A percentile compares a stretch with the other conserved stretches of the same genome.
phyloP scores from a whole-genome alignment of 2,888 invertebrate genomes.

The Chrysolina haemoptera region DNA sequence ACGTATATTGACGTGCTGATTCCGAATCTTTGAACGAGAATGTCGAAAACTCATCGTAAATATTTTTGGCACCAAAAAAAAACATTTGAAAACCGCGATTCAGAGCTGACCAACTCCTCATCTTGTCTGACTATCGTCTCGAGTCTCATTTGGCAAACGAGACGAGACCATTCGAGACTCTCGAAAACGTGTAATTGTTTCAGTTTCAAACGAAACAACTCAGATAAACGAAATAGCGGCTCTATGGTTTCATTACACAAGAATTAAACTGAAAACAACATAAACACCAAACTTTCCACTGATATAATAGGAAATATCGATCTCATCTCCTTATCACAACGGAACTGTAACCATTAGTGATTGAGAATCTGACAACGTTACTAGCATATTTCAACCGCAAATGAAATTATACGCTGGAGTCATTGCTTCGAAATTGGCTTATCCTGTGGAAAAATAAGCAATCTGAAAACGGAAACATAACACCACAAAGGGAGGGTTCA shows the following conservation, averaged over 20 bases:
- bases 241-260: too few relatives aligned
- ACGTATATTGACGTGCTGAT: too few relatives aligned
- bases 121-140: too few relatives aligned
- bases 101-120: too few relatives aligned
- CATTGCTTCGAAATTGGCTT: conserved; percentile 2
- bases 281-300: background rate
- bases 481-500: conserved; percentile 7
- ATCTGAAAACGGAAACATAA: conserved; percentile 10
- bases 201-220: too few relatives aligned
- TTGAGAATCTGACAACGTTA: conserved; percentile 19
- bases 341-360: background rate
- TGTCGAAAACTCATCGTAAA: too few relatives aligned
- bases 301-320: conserved; percentile 3
- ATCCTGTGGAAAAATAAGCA: conserved; percentile 4
- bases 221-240: too few relatives aligned
- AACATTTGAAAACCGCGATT: too few relatives aligned
- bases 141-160: too few relatives aligned
- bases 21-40: too few relatives aligned
- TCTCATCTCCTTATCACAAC: background rate
- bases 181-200: background rate
- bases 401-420: background rate
- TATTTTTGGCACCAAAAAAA: too few relatives aligned
- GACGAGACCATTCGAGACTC: too few relatives aligned
- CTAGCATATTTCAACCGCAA: conserved; percentile 10
- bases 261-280: background rate